A percentile compares a stretch with the other conserved stretches of the same genome.
Conservation (phyloP, 2,113 vertebrate species). For the Pithys albifrons region DNA sequence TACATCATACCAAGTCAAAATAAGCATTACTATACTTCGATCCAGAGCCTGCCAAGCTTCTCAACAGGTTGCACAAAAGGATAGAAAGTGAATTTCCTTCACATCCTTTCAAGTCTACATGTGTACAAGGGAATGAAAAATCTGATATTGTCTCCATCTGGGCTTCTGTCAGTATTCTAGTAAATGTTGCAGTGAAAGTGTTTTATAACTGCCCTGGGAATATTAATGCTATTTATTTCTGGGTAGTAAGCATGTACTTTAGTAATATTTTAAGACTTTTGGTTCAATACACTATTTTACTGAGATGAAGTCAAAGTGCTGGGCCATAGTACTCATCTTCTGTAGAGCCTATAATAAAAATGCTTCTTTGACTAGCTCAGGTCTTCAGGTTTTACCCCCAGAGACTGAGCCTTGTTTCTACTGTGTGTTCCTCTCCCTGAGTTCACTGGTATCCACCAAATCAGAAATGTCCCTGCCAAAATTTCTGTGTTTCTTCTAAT, state of each 20-base stretch:
- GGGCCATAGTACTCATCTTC: not conserved
- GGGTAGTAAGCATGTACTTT: not conserved
- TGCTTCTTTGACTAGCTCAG: not conserved
- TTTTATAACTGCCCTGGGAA: not conserved
- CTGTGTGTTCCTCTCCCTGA: not conserved
- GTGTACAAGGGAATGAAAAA: not conserved
- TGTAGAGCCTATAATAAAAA: not conserved
- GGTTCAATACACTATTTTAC: not conserved
- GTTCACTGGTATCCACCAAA: not conserved
- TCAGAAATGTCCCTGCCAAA: not conserved
- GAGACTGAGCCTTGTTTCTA: not conserved
- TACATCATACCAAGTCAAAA: not conserved
- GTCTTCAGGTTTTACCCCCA: not conserved
- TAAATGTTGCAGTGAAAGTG: not conserved
- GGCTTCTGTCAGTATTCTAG: not conserved
- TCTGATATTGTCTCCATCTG: not conserved
- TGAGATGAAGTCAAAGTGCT: not conserved
- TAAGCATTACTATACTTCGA: not conserved
- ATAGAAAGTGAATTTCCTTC: not conserved
- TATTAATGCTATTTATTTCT: not conserved
- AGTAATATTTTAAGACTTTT: not conserved
- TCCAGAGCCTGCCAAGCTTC: not conserved
- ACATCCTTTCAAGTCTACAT: not conserved
- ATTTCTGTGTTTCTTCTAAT: not conserved
- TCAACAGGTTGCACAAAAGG: not conserved